A percentile compares a stretch with the other conserved stretches of the same genome.
Conservation (phyloP, 1,140 invertebrate species). For the Cydia pomonella region DNA sequence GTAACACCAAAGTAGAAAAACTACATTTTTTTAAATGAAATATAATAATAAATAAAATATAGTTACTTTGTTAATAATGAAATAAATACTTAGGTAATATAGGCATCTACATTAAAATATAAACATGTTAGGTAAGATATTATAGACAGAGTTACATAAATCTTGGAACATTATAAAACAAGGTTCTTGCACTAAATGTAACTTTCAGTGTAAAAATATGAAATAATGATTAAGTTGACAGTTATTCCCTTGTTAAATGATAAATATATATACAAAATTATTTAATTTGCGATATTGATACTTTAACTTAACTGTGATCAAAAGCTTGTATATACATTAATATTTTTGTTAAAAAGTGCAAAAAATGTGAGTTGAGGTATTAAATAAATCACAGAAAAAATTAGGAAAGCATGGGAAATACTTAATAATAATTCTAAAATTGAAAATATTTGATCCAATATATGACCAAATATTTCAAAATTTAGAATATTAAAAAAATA, state of each 20-base stretch:
- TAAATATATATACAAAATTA: no score
- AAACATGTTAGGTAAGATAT: neutral
- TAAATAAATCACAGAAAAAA: neutral
- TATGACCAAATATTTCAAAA: neutral
- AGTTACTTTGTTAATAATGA: neutral
- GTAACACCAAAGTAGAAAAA: neutral
- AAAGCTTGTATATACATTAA: neutral
- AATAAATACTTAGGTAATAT: neutral
- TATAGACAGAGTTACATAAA: no score
- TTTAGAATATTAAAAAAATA: neutral
- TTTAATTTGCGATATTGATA: no score
- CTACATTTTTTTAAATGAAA: neutral
- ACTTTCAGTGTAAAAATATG: no score
- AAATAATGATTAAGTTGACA: no score
- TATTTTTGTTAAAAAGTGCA: constrained; percentile 4
- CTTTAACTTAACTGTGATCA: neutral
- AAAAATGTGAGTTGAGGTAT: neutral
- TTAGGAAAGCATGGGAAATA: neutral
- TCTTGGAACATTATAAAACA: no score
- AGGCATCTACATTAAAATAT: neutral
- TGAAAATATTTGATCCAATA: neutral
- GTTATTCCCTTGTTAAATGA: no score
- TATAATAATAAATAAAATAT: neutral
- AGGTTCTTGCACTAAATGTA: no score
- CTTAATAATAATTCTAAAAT: neutral